These are phyloP conservation scores for Pissodes strobi DNA, from an alignment of 1,140 invertebrate species.

Conservation along the genomic window DNA sequence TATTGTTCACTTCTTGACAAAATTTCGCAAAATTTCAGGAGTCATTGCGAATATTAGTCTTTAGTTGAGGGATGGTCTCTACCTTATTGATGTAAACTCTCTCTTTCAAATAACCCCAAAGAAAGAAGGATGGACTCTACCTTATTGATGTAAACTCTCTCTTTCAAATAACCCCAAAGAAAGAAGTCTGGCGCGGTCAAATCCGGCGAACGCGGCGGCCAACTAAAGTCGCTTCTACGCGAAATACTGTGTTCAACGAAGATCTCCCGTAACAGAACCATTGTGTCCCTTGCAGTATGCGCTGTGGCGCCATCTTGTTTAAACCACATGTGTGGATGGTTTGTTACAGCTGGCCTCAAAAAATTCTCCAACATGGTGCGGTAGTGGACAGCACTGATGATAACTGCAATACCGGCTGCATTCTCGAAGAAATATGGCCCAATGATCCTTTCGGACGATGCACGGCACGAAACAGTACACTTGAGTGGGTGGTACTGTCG, in stretches of 20 bases:
- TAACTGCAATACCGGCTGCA: conserved; percentile 8
- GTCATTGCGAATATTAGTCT: not conserved
- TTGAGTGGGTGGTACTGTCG: conserved; percentile 26
- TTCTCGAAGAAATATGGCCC: conserved; percentile 29
- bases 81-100: not conserved
- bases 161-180: not conserved
- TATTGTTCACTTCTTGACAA: no score
- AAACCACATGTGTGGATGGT: conserved; percentile 33
- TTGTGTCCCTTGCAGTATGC: conserved; percentile 36
- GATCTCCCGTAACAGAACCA: conserved; percentile 17
- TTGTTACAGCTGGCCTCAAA: conserved; percentile 19
- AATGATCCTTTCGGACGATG: conserved; percentile 25
- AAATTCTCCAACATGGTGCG: conserved; percentile 30
- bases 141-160: no score
- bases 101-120: not conserved
- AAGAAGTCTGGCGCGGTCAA: not conserved
- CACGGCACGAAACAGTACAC: conserved; percentile 27
- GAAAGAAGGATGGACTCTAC: no score
- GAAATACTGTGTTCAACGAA: conserved; percentile 24
- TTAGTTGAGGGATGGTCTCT: not conserved
- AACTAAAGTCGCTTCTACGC: no score
- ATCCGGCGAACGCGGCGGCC: not conserved
- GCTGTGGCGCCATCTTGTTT: conserved; percentile 41
- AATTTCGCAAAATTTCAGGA: no score
- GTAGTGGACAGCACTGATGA: conserved; percentile 12